These are phyloP conservation scores for Caenorhabditis sulstoni DNA, from an alignment of 2,888 invertebrate genomes.

Conservation along the genomic window DNA sequence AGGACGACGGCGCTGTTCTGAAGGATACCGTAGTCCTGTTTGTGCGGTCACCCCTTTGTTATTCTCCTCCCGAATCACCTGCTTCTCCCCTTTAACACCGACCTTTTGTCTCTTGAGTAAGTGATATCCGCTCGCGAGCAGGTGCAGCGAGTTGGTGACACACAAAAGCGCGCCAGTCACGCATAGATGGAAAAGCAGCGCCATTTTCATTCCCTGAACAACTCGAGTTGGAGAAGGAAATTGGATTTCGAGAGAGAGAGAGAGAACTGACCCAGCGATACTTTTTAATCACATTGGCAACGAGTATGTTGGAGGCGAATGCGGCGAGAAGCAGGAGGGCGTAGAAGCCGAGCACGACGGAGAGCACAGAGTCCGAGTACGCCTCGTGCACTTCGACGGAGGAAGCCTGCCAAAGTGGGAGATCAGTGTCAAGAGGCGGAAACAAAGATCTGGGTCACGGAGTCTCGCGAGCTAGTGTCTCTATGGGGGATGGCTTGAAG, in stretches of 20 bases:
- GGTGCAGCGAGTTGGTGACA: constrained; percentile 51
- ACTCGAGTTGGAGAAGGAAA: neutral
- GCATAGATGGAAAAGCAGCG: constrained; percentile 54
- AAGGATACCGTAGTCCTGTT: neutral
- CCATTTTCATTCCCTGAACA: constrained; percentile 59
- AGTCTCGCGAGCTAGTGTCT: too few species aligned
- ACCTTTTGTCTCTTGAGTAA: constrained; percentile 52
- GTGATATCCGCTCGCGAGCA: constrained; percentile 57
- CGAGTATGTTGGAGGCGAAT: constrained; percentile 40
- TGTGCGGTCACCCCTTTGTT: neutral
- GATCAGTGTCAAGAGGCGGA: neutral
- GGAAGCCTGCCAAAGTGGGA: neutral
- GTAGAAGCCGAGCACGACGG: constrained; percentile 41
- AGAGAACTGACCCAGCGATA: constrained; percentile 49
- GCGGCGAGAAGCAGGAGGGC: constrained; percentile 30
- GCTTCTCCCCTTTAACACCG: neutral
- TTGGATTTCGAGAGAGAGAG: neutral
- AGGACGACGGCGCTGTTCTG: constrained; percentile 51
- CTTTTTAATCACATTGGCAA: constrained; percentile 51
- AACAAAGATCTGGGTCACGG: neutral
- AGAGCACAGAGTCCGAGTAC: constrained; percentile 32
- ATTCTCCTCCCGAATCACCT: constrained; percentile 14
- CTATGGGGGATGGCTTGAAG: too few species aligned
- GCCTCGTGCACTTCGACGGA: constrained; percentile 9
- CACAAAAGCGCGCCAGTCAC: constrained; percentile 50